A percentile compares a stretch with the other conserved stretches of the same genome.
phyloP scores from a whole-genome alignment of 2,113 vertebrate species.

The Trichomycterus rosablanca region DNA sequence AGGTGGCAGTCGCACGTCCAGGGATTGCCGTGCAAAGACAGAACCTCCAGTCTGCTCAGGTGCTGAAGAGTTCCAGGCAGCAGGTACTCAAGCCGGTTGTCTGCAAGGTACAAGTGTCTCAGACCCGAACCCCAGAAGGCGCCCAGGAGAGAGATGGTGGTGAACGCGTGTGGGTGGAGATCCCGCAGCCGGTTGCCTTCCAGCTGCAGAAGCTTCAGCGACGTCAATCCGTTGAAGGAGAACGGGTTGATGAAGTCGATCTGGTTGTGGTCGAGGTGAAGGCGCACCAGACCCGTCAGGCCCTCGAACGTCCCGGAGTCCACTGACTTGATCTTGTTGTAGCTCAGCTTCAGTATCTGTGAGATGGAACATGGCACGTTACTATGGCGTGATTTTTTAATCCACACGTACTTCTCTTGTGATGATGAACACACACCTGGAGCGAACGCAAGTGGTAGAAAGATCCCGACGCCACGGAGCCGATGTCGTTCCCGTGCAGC shows the following conservation, averaged over 20 bases:
- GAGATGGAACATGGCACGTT: neutral
- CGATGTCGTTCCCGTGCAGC: conserved; percentile 73
- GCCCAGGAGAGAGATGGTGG: conserved; percentile 69
- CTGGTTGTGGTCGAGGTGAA: conserved; percentile 72
- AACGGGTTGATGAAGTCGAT: conserved; percentile 71
- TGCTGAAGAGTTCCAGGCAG: conserved; percentile 52
- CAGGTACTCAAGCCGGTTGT: conserved; percentile 66
- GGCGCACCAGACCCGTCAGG: conserved; percentile 60
- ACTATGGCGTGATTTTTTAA: neutral
- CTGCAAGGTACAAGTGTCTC: conserved; percentile 68
- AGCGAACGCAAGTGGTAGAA: conserved; percentile 69
- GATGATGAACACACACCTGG: conserved; percentile 56
- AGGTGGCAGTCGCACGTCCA: conserved; percentile 74
- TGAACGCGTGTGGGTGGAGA: conserved; percentile 71
- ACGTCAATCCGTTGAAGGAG: conserved; percentile 65
- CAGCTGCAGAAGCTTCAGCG: conserved; percentile 70
- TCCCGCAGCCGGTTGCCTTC: conserved; percentile 69
- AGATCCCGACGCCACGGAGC: conserved; percentile 56
- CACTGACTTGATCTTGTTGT: conserved; percentile 69
- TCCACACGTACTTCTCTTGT: too few relatives aligned
- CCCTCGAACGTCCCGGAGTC: conserved; percentile 61
- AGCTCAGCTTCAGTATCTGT: conserved; percentile 74
- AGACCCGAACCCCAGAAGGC: conserved; percentile 69
- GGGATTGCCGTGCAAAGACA: conserved; percentile 69
- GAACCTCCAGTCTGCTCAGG: conserved; percentile 60